These are phyloP conservation scores for Mimas tiliae DNA, from an alignment of 2,888 invertebrate genomes.

Conservation along the genomic window DNA sequence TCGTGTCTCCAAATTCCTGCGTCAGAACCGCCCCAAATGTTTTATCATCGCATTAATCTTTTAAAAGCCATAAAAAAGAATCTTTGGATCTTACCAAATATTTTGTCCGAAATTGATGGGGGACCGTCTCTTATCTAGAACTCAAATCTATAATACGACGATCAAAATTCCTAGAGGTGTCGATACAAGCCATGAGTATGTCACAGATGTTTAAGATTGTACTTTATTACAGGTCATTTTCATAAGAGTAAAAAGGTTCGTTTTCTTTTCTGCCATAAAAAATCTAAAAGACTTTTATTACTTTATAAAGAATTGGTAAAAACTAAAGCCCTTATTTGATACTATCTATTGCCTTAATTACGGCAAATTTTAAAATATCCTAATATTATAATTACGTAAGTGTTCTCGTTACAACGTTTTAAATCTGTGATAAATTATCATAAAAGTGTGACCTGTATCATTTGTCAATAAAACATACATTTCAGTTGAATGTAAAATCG, in stretches of 20 bases:
- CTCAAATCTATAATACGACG: conserved; percentile 68
- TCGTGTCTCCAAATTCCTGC: conserved; percentile 66
- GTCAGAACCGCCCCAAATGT: conserved; percentile 71
- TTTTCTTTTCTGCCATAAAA: background rate
- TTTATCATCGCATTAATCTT: conserved; percentile 80
- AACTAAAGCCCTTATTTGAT: background rate
- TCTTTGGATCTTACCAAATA: conserved; percentile 79
- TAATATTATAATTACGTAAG: no score
- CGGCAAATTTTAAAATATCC: background rate
- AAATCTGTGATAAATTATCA: no score
- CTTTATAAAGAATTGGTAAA: conserved; percentile 1
- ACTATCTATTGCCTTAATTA: background rate
- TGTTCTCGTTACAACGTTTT: no score
- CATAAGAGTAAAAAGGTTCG: conserved; percentile 10
- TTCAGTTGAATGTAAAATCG: no score
- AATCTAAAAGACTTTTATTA: conserved; percentile 7
- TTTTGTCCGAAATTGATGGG: conserved; percentile 82
- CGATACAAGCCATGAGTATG: conserved; percentile 75
- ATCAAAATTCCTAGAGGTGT: conserved; percentile 84
- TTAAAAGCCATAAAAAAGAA: conserved; percentile 77
- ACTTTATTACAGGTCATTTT: conserved; percentile 44
- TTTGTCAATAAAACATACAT: no score
- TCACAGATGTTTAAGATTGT: conserved; percentile 56
- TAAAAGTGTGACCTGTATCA: no score
- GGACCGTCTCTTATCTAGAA: conserved; percentile 71